Conservation (phyloP, 2,113 vertebrate genomes). For the Semnornis frantzii region DNA sequence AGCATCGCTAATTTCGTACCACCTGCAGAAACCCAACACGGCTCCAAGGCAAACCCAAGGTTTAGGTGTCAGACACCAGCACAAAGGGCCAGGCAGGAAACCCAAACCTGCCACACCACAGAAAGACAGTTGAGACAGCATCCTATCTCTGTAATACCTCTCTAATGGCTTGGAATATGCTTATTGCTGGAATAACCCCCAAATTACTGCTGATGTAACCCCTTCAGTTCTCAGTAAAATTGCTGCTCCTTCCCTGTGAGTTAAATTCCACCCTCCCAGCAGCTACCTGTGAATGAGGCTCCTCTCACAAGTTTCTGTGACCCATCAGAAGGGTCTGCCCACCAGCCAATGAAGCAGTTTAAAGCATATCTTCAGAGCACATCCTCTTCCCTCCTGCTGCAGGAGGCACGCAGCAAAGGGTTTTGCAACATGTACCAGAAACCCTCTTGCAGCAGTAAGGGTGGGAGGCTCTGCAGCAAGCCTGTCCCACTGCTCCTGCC, state of each 20-base stretch:
- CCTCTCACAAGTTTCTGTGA: neutral
- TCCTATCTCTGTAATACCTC: rapidly evolving
- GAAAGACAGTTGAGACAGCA: rapidly evolving
- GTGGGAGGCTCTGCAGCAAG: rapidly evolving
- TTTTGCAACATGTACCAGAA: neutral
- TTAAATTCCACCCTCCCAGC: neutral
- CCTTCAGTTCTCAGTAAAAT: neutral
- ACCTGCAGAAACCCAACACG: neutral
- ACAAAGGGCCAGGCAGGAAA: neutral
- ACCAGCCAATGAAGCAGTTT: rapidly evolving
- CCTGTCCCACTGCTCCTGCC: rapidly evolving
- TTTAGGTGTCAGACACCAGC: neutral
- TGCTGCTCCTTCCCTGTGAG: neutral
- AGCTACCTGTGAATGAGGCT: rapidly evolving
- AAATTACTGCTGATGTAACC: neutral
- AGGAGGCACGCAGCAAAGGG: rapidly evolving
- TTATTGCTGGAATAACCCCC: neutral
- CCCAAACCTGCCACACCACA: rapidly evolving
- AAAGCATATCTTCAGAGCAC: neutral
- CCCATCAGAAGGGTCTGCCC: too few relatives aligned
- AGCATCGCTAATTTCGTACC: neutral
- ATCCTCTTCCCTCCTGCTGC: neutral
- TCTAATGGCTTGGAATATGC: neutral
- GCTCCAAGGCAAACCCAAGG: neutral
- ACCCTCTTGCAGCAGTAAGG: rapidly evolving